A percentile compares a stretch with the other conserved stretches of the same genome.
Conservation (phyloP, 2,888 invertebrate genomes). For the Heterodera filipjevi region DNA sequence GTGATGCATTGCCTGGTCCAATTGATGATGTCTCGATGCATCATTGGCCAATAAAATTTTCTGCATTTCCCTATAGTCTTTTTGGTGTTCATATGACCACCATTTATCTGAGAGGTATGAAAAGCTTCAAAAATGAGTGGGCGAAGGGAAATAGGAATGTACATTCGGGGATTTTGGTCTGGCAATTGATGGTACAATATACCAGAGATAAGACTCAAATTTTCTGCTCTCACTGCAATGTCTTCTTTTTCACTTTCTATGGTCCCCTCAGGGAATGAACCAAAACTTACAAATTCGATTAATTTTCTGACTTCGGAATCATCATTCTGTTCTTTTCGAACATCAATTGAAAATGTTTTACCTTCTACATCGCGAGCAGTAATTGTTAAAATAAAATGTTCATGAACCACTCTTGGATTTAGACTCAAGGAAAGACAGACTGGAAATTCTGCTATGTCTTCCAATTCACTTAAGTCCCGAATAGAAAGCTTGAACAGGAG, state of each 20-base stretch:
- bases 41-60: conserved; percentile 34
- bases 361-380: neutral
- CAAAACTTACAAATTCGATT: conserved; percentile 12
- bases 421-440: neutral
- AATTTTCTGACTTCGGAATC: conserved; percentile 14
- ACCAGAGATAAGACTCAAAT: conserved; percentile 1
- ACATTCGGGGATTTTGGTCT: conserved; percentile 13
- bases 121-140: conserved; percentile 31
- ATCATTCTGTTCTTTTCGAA: conserved; percentile 12
- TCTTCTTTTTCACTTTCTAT: conserved; percentile 7
- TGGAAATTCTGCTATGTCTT: conserved; percentile 22
- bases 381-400: neutral
- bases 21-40: conserved; percentile 26
- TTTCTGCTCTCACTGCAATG: neutral
- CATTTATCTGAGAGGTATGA: conserved; percentile 34
- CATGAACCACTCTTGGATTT: neutral
- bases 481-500: neutral
- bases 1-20: conserved; percentile 19
- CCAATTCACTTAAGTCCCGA: neutral
- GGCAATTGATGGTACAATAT: neutral
- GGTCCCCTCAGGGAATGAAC: conserved; percentile 5
- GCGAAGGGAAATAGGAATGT: neutral
- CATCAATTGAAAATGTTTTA: neutral
- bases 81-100: conserved; percentile 41
- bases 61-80: conserved; percentile 32